Evolutionary conservation across 2,113 vertebrate genomes (phyloP).

Genomic region (Alexandromys fortis): DNA sequence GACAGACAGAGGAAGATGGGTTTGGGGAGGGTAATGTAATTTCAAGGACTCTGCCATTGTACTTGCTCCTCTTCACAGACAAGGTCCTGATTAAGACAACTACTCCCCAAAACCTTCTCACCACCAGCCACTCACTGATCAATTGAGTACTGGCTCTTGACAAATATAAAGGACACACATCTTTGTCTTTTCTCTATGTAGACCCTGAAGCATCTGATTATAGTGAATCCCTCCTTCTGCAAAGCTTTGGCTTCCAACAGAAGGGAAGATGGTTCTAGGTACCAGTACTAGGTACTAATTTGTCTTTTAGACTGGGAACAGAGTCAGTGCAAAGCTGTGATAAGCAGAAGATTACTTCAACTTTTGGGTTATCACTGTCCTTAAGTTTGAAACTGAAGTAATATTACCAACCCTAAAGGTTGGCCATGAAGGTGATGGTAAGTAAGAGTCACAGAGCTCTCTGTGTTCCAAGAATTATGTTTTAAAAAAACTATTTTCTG

Average conservation of each 20-base stretch:
- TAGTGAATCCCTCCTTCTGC: not conserved
- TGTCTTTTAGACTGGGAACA: not conserved
- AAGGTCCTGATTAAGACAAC: not conserved
- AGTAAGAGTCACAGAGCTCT: not conserved
- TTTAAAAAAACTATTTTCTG: not conserved
- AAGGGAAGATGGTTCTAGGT: not conserved
- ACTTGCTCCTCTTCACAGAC: not conserved
- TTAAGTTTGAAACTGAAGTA: constrained; percentile 43
- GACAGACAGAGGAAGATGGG: too few relatives aligned
- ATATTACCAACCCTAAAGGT: not conserved
- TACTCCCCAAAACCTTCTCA: not conserved
- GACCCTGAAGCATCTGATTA: constrained; percentile 22
- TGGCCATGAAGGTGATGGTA: not conserved
- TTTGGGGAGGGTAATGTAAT: not conserved
- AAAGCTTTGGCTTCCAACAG: constrained; percentile 11
- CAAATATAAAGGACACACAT: not conserved
- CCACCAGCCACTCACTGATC: not conserved
- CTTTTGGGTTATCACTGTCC: not conserved
- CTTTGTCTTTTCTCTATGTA: not conserved
- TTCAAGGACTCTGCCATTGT: not conserved
- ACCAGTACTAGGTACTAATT: not conserved
- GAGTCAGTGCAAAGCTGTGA: not conserved
- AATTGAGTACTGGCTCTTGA: not conserved
- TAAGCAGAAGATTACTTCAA: not conserved
- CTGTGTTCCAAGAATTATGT: not conserved